These are phyloP conservation scores for Lycia hirtaria DNA, from an alignment of 2,888 invertebrate genomes.

Conservation along the genomic window DNA sequence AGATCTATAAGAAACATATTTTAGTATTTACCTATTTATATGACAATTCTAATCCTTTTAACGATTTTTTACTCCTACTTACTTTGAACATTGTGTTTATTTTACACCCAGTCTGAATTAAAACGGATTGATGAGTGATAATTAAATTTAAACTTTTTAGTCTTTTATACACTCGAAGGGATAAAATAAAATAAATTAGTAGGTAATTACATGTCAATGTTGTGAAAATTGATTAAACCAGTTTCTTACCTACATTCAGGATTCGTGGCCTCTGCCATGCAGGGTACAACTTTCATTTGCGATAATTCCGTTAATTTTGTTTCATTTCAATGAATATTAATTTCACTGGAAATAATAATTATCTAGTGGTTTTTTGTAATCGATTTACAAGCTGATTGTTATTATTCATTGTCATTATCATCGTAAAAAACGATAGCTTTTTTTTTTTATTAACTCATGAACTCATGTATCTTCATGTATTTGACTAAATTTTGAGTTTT, in stretches of 20 bases:
- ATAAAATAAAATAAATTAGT: not conserved
- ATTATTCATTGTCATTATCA: too few relatives aligned
- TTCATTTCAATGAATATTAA: too few relatives aligned
- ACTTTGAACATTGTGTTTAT: constrained; percentile 31
- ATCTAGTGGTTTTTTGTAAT: too few relatives aligned
- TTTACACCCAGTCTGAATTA: constrained; percentile 2
- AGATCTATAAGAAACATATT: not conserved
- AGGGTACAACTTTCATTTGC: constrained; percentile 9
- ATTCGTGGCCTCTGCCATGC: constrained; percentile 24
- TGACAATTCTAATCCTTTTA: not conserved
- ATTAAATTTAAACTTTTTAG: not conserved
- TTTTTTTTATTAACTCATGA: too few relatives aligned
- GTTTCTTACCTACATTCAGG: constrained; percentile 22
- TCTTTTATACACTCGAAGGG: constrained; percentile 29
- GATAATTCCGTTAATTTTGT: too few relatives aligned
- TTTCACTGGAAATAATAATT: too few relatives aligned
- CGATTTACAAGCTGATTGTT: too few relatives aligned
- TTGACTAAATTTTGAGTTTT: too few relatives aligned
- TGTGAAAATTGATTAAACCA: constrained; percentile 15
- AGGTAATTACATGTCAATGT: constrained; percentile 13
- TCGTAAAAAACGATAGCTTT: too few relatives aligned
- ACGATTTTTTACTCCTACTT: not conserved
- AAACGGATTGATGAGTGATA: constrained; percentile 24
- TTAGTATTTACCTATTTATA: not conserved
- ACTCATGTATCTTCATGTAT: too few relatives aligned